Evolutionary conservation across 2,797 vertebrate genomes (phyloP).

Genomic region (Enteromius paludinosus): DNA sequence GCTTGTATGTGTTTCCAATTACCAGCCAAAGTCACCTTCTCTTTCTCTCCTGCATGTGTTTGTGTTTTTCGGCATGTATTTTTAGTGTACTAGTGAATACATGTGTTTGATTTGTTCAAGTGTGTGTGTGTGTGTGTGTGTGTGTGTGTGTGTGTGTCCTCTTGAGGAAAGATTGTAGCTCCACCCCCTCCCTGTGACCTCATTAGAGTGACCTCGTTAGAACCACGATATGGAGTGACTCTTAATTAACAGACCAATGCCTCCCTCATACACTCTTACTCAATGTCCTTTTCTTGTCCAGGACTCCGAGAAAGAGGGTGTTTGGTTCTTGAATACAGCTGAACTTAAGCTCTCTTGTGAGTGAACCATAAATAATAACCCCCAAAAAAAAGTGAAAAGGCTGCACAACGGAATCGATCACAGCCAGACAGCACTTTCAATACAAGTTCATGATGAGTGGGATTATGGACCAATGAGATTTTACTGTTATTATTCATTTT

Average conservation of each 20-base stretch:
- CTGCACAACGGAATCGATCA: neutral
- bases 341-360: neutral
- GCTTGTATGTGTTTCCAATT: constrained; percentile 83
- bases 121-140: neutral
- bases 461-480: neutral
- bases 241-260: constrained; percentile 78
- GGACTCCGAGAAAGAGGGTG: neutral
- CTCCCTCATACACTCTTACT: constrained; percentile 55
- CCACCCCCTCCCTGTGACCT: constrained; percentile 60
- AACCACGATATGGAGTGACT: constrained; percentile 75
- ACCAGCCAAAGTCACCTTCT: constrained; percentile 82
- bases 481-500: neutral
- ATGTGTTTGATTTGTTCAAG: neutral
- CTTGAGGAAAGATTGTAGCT: constrained; percentile 55
- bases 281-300: neutral
- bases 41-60: constrained; percentile 16
- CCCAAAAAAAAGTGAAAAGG: neutral
- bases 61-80: constrained; percentile 9
- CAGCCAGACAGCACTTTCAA: neutral
- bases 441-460: neutral
- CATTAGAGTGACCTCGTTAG: constrained; percentile 64
- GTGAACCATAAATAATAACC: neutral
- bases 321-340: neutral
- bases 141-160: neutral
- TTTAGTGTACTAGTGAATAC: neutral